A percentile compares a stretch with the other conserved stretches of the same genome.
Conservation (phyloP, 2,888 invertebrate genomes). For the Chironomus tentans region DNA sequence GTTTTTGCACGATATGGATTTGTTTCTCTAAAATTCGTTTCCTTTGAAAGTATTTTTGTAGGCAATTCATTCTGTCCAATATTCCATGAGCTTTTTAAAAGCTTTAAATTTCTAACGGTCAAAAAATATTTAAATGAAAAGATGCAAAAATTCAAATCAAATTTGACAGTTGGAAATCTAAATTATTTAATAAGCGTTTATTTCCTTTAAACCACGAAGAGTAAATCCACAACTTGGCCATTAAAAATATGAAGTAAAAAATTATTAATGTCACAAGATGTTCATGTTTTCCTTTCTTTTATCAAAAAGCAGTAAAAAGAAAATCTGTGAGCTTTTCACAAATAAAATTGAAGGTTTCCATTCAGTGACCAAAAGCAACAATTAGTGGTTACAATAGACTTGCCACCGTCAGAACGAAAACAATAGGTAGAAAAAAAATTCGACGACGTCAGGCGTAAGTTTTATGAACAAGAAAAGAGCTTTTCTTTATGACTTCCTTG, state of each 20-base stretch:
- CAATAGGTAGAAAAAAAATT: background rate
- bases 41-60: background rate
- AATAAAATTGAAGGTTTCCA: too few species aligned
- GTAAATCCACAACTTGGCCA: too few species aligned
- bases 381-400: background rate
- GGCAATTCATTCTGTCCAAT: background rate
- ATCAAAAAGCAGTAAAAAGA: too few species aligned
- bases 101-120: background rate
- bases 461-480: background rate
- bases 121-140: background rate
- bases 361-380: background rate
- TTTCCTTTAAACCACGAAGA: too few species aligned
- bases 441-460: background rate
- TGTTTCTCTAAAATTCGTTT: background rate
- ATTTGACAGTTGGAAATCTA: too few species aligned
- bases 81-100: background rate
- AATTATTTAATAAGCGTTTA: too few species aligned
- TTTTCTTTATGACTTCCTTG: background rate
- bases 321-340: too few species aligned
- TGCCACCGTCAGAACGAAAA: too few species aligned
- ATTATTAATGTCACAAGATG: too few species aligned
- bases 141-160: background rate
- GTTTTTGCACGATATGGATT: background rate
- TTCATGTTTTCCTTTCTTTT: too few species aligned
- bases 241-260: too few species aligned